A percentile compares a stretch with the other conserved stretches of the same genome.
Conservation (phyloP, 2,113 vertebrate species). For the Pteropus alecto region DNA sequence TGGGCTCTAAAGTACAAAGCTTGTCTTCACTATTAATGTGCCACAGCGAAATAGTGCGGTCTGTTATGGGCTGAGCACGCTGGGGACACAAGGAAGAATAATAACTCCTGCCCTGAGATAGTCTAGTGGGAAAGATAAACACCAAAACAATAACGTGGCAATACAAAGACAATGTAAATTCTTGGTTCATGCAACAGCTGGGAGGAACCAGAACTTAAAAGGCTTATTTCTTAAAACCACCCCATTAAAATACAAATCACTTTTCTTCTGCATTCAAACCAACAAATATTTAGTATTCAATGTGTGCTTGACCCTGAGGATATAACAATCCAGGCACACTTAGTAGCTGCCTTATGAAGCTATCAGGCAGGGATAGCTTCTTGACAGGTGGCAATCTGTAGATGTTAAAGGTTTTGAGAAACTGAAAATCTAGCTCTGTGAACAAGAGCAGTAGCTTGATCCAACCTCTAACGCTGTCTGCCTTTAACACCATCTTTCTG, state of each 20-base stretch:
- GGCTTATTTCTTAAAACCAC: background rate
- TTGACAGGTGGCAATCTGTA: background rate
- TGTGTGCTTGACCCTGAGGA: background rate
- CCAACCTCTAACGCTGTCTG: background rate
- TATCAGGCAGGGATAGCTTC: background rate
- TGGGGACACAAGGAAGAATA: background rate
- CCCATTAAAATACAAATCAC: background rate
- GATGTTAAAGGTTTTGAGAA: background rate
- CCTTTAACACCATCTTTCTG: background rate
- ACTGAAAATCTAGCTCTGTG: constrained; percentile 10
- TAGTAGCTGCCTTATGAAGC: background rate
- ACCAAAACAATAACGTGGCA: background rate
- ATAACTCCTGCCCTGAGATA: background rate
- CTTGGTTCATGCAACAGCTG: background rate
- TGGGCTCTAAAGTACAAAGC: background rate
- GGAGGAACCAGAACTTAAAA: background rate
- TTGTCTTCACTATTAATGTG: background rate
- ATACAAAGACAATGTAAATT: background rate
- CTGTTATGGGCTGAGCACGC: background rate
- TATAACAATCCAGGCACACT: background rate
- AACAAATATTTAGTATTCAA: background rate
- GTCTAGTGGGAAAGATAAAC: background rate
- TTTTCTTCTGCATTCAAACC: background rate
- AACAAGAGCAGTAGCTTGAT: background rate
- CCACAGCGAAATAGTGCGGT: background rate